Percentiles rank a stretch among this genome's conserved stretches.
phyloP scores from a whole-genome alignment of 2,888 invertebrate species.

The Ommatoiulus sabulosus region DNA sequence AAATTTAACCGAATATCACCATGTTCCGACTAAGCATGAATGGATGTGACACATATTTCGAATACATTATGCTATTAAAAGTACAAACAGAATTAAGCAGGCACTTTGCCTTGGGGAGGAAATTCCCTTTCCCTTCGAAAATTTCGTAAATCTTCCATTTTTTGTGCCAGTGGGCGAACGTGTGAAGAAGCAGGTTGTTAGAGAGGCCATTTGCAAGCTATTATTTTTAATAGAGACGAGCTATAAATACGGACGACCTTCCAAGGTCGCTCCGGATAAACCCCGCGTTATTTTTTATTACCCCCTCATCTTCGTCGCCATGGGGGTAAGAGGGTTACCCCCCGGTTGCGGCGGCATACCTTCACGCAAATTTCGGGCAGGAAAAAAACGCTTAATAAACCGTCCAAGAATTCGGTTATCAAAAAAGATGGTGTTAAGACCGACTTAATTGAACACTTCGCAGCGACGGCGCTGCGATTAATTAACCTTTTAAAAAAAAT shows the following conservation, averaged over 20 bases:
- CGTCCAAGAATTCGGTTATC: no score
- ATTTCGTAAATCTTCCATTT: neutral
- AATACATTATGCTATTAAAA: no score
- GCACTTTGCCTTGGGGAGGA: no score
- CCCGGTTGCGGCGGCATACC: neutral
- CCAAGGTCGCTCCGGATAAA: neutral
- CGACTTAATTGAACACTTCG: neutral
- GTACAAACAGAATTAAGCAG: no score
- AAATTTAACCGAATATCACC: no score
- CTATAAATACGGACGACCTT: neutral
- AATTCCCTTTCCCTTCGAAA: neutral
- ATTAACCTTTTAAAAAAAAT: neutral
- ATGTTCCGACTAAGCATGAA: no score
- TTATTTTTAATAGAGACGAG: neutral
- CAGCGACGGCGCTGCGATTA: neutral
- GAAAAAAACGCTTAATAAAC: neutral
- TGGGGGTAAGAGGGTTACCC: neutral
- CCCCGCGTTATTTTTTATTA: neutral
- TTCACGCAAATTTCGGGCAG: neutral
- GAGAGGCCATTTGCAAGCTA: neutral
- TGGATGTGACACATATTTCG: no score
- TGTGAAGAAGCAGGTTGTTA: neutral
- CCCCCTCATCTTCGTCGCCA: neutral
- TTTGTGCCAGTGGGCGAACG: neutral
- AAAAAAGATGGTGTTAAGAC: no score